Conservation (phyloP, 2,113 vertebrate genomes). For the Ptyas mucosa region DNA sequence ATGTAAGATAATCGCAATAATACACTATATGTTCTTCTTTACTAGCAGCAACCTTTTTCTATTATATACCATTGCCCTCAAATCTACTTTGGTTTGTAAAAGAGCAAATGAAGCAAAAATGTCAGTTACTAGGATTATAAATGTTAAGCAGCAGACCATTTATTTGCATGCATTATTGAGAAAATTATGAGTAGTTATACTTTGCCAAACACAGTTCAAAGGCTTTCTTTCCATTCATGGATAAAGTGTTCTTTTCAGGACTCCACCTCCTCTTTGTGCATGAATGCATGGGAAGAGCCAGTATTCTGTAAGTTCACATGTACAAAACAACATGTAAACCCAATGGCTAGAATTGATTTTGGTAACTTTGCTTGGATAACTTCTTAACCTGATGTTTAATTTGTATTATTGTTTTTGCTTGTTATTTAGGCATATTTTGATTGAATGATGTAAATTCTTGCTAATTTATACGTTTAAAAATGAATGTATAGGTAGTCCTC, state of each 20-base stretch:
- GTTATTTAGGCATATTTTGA: not conserved
- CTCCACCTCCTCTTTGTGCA: not conserved
- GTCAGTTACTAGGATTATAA: not conserved
- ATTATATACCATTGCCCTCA: not conserved
- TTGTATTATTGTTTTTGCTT: not conserved
- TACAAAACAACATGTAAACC: not conserved
- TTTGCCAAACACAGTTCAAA: not conserved
- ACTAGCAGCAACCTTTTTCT: not conserved
- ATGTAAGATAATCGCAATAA: not conserved
- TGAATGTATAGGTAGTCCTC: not conserved
- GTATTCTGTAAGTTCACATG: not conserved
- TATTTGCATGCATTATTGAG: not conserved
- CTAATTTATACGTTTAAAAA: not conserved
- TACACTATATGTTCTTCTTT: not conserved
- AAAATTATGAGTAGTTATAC: not conserved
- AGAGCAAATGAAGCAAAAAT: not conserved
- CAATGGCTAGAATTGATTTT: not conserved
- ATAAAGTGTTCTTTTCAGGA: not conserved
- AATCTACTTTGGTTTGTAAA: not conserved
- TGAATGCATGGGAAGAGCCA: not conserved
- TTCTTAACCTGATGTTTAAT: not conserved
- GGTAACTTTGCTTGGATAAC: not conserved
- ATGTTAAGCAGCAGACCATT: not conserved
- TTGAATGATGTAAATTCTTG: not conserved
- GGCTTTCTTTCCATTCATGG: not conserved